Base-by-base conservation (phyloP, 2,113 vertebrate genomes). In the Chauna torquata region DNA sequence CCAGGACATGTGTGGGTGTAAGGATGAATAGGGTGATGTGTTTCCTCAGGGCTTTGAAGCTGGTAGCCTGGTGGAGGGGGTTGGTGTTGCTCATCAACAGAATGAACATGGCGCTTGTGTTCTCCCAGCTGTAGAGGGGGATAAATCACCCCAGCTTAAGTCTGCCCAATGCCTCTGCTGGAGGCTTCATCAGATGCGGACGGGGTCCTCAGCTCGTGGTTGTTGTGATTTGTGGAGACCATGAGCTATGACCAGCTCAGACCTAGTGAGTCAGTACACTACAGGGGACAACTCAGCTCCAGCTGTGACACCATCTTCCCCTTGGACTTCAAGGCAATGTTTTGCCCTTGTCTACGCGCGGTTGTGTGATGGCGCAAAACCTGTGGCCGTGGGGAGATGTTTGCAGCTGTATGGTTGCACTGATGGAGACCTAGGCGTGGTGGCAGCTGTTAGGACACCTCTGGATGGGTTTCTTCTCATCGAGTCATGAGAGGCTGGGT, bases 21-120 rank as follows among this genome's bases (percentile, higher is more conserved):
- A 85, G 71, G 66, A 92, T 97, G 78, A 96, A 96, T 95, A 78
- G 50, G 40, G 57, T 84, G 3, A 91, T 95, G 90, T 94, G 83
- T 86, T 79, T 96, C 74, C 70, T 80, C 61, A 86, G 90, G 58
- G 40, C 91, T 97, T 94, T 96, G 91, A 97, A 95, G 88, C 58
- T 89, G 87, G 90, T 69, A 96, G 85, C 49, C 62, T 62, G 25
- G n/a, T 80, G 42, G 59, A 94, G 72, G 71, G 44, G 38, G 66
- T 83, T 83, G 55, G 54, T 69, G 85, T 85, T 92, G 22, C 88
- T 91, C 62, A 74, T 92, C 78, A 93, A 58, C 80, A 89, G 57
- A 42, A 85, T 77, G 58, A 64, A 89, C 94, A 79, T 68, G 61
- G 58, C 34, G 22, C 76, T 94, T 96, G 28, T 95, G 93, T 95